A percentile compares a stretch with the other conserved stretches of the same genome.
Conservation (phyloP, 2,797 vertebrate genomes). For the Linurgus olivaceus region DNA sequence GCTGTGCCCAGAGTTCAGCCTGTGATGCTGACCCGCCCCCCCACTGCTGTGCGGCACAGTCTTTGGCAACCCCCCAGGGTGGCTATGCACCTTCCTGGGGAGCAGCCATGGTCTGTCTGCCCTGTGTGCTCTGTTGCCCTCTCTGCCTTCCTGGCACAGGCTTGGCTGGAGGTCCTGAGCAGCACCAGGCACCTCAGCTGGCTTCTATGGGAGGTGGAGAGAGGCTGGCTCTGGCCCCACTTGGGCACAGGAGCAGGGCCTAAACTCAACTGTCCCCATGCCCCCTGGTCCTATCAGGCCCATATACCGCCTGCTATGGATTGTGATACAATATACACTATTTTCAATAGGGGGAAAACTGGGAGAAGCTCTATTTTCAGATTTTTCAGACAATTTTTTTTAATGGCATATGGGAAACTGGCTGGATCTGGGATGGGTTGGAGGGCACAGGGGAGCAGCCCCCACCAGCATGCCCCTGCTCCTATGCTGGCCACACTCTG, state of each 20-base stretch:
- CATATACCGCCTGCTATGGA: not conserved
- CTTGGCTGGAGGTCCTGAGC: accelerated
- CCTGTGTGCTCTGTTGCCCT: not conserved
- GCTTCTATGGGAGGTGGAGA: not conserved
- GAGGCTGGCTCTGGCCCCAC: not conserved
- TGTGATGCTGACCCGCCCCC: accelerated
- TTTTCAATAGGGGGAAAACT: constrained; percentile 39
- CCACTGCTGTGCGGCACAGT: not conserved
- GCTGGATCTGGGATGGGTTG: not conserved
- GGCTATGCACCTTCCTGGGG: accelerated
- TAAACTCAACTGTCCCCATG: accelerated
- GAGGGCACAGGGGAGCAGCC: not conserved
- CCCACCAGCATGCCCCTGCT: not conserved
- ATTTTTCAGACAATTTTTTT: constrained; percentile 55
- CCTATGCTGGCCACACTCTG: not conserved
- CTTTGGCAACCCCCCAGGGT: not conserved
- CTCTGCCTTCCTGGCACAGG: not conserved
- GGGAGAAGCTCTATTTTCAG: constrained; percentile 54
- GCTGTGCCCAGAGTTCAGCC: not conserved
- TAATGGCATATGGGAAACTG: not conserved
- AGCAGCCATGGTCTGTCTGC: accelerated
- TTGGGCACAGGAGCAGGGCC: not conserved
- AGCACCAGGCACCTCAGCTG: not conserved
- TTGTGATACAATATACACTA: constrained; percentile 52
- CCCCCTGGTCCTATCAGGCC: not conserved